Percentiles rank a stretch among this genome's conserved stretches.
Evolutionary conservation across 1,140 invertebrate genomes (phyloP).

Genomic region (Drosophila tsacasi): DNA sequence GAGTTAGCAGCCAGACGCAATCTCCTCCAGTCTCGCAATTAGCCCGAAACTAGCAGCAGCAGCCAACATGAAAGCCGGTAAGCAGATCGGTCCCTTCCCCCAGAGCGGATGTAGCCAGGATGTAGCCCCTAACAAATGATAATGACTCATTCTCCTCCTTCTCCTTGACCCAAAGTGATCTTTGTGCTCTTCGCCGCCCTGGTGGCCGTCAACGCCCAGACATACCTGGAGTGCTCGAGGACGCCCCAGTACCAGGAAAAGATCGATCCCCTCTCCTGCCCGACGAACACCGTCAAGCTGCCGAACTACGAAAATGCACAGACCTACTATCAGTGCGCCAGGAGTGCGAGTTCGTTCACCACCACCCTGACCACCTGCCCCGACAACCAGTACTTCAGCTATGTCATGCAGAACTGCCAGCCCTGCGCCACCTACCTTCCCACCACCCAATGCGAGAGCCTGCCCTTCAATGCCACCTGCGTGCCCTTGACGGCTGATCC

Average conservation of each 20-base stretch:
- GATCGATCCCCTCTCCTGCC: slow-evolving; percentile 31
- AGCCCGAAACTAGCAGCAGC: slow-evolving; percentile 17
- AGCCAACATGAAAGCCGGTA: slow-evolving; percentile 69
- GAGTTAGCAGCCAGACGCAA: slow-evolving; percentile 53
- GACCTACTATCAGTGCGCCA: slow-evolving; percentile 41
- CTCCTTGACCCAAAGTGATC: slow-evolving; percentile 41
- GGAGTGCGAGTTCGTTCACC: rapidly evolving
- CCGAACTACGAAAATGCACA: slow-evolving; percentile 56
- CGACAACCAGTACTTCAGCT: slow-evolving; percentile 34
- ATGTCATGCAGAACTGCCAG: slow-evolving; percentile 34
- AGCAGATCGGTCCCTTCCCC: slow-evolving; percentile 25
- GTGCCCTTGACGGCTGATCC: not conserved
- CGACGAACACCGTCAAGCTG: slow-evolving; percentile 14
- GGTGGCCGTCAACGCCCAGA: slow-evolving; percentile 49
- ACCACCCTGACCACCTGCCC: not conserved
- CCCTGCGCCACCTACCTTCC: slow-evolving; percentile 49
- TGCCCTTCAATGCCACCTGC: slow-evolving; percentile 22
- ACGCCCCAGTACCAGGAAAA: slow-evolving; percentile 35
- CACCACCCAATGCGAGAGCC: slow-evolving; percentile 15
- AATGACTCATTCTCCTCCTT: not conserved
- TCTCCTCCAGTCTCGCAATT: slow-evolving; percentile 18
- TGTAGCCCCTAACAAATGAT: slow-evolving; percentile 5
- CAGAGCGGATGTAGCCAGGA: slow-evolving; percentile 22
- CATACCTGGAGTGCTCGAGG: not conserved
- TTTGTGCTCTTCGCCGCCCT: slow-evolving; percentile 49